These are phyloP conservation scores for Linepithema humile DNA, from an alignment of 1,140 invertebrate genomes.

Conservation along the genomic window DNA sequence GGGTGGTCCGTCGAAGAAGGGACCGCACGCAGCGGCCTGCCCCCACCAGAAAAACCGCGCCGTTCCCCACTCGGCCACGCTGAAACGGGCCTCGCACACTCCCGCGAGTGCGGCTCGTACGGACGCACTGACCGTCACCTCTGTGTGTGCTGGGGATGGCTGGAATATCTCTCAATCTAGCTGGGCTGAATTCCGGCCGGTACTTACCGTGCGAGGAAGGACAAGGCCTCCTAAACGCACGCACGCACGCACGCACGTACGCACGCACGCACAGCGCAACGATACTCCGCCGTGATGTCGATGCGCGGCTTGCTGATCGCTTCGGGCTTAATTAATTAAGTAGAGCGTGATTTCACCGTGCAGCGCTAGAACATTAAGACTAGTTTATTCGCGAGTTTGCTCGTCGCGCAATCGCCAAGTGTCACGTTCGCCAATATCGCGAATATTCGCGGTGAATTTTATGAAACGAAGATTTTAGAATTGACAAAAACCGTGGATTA, in stretches of 20 bases:
- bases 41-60: constrained; percentile 82
- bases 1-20: constrained; percentile 83
- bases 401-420: background rate
- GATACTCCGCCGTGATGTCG: background rate
- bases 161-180: constrained; percentile 83
- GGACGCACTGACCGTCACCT: constrained; percentile 52
- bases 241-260: background rate
- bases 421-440: no score
- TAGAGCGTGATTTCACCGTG: constrained; percentile 7
- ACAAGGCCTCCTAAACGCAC: constrained; percentile 51
- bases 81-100: constrained; percentile 56
- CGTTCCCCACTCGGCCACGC: constrained; percentile 59
- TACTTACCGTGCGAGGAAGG: constrained; percentile 68
- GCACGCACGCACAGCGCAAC: background rate
- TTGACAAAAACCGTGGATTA: no score
- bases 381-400: background rate
- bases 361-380: background rate
- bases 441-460: background rate
- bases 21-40: constrained; percentile 83
- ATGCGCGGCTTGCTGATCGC: background rate
- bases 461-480: background rate
- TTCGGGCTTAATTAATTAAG: constrained; percentile 39
- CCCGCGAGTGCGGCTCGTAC: constrained; percentile 48
- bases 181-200: constrained; percentile 79
- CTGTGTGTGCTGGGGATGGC: constrained; percentile 49